A percentile compares a stretch with the other conserved stretches of the same genome.
These are phyloP conservation scores for Dinoponera quadriceps DNA, from an alignment of 1,140 invertebrate genomes.

Conservation along the genomic window DNA sequence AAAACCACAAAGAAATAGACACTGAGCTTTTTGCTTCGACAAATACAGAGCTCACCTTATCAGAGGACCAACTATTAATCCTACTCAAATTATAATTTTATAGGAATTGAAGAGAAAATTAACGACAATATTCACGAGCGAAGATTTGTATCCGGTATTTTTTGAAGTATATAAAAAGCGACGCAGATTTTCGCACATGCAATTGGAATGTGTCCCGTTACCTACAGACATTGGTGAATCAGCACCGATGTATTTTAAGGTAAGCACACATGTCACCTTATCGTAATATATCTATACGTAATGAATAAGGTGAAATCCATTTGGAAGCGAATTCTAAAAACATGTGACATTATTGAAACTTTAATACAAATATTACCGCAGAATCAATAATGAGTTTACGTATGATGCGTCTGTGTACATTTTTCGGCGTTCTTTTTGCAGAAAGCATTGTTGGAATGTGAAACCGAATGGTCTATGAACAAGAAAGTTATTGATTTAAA, in stretches of 20 bases:
- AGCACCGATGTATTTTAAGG: slow-evolving; percentile 98
- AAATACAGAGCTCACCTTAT: slow-evolving; percentile 11
- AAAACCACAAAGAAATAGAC: not conserved
- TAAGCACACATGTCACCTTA: slow-evolving; percentile 73
- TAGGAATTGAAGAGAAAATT: slow-evolving; percentile 91
- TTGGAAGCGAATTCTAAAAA: not conserved
- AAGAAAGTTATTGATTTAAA: slow-evolving; percentile 97
- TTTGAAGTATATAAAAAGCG: slow-evolving; percentile 94
- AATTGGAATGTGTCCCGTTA: slow-evolving; percentile 95
- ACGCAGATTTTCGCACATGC: slow-evolving; percentile 93
- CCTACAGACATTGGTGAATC: slow-evolving; percentile 92
- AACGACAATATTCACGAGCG: slow-evolving; percentile 91
- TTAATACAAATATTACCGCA: not conserved
- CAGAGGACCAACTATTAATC: too few relatives aligned
- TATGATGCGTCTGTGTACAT: too few relatives aligned
- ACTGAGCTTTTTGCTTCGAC: too few relatives aligned
- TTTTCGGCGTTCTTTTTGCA: slow-evolving; percentile 77
- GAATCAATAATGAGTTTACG: too few relatives aligned
- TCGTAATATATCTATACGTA: slow-evolving; percentile 5
- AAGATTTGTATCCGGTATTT: slow-evolving; percentile 94
- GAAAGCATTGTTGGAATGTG: slow-evolving; percentile 98
- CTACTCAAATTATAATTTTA: slow-evolving; percentile 66
- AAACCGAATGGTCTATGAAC: slow-evolving; percentile 97
- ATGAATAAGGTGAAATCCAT: not conserved
- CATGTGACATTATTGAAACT: slow-evolving; percentile 90